Evolutionary conservation across 1,140 invertebrate genomes (phyloP), one percentile per base, ranked within the genome.

Genomic region (Bathynomus jamesi): DNA sequence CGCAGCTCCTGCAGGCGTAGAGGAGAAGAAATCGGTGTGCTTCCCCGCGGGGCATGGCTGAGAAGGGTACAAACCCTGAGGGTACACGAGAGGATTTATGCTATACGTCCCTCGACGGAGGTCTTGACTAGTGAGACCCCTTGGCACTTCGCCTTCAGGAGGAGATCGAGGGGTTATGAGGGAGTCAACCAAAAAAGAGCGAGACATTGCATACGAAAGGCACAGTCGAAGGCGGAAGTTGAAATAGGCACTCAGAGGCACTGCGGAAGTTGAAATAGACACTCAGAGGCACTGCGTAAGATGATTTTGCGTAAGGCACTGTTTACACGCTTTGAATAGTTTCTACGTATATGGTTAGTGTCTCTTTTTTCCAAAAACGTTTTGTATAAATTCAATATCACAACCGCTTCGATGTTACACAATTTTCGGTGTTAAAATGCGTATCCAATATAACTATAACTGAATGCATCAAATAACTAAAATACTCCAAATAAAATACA

Each of bases 181-280:
- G 17, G 78, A 78, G 67, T 79, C 78, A 53, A 79, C 78, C 32
- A 78, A 74, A 71, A 79, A 79, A 29, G 78, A 79, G 28, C 78
- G 78, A 29, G 78, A 79, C 78, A 78, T 78, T 13, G 62, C 62
- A 11, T 17, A 53, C 13, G 40, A 53, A 11, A 53, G 40, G 40
- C 40, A 53, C 40, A n/a, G n/a, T n/a, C n/a, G n/a, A n/a, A n/a
- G n/a, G n/a, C n/a, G n/a, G n/a, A n/a, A n/a, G n/a, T n/a, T n/a
- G n/a, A n/a, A n/a, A n/a, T n/a, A n/a, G n/a, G n/a, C n/a, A n/a
- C n/a, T n/a, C n/a, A n/a, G n/a, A n/a, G n/a, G n/a, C n/a, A n/a
- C n/a, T n/a, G n/a, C n/a, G n/a, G n/a, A n/a, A n/a, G n/a, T n/a
- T n/a, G n/a, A n/a, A n/a, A n/a, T n/a, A n/a, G n/a, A n/a, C n/a